Evolutionary conservation across 1,140 invertebrate species (phyloP).

Genomic region (Pteromalus puparum): DNA sequence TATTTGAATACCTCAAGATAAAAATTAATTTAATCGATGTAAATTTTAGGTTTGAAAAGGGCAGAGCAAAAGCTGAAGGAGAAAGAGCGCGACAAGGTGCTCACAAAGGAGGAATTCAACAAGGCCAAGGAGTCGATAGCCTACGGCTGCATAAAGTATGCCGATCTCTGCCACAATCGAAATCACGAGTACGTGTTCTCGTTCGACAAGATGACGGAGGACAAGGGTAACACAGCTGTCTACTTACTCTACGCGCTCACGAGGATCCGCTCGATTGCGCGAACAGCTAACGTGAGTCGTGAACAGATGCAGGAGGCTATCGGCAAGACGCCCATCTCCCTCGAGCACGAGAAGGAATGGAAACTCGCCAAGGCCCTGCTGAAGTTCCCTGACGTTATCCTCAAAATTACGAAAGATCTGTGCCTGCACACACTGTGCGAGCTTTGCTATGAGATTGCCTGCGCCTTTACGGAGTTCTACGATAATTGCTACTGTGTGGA

Average conservation of each 20-base stretch:
- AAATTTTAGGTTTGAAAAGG: conserved; percentile 82
- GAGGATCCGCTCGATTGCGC: conserved; percentile 93
- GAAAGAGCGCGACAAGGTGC: conserved; percentile 92
- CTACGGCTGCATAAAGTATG: conserved; percentile 99
- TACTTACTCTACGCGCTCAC: conserved; percentile 98
- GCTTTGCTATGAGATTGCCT: conserved; percentile 96
- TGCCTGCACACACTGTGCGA: conserved; percentile 95
- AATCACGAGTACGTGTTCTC: conserved; percentile 98
- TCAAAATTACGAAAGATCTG: conserved; percentile 90
- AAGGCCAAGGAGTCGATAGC: conserved; percentile 93
- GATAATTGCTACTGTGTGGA: conserved; percentile 98
- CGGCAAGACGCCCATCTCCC: conserved; percentile 77
- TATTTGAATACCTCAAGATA: background rate
- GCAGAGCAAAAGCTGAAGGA: conserved; percentile 91
- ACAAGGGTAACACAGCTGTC: conserved; percentile 98
- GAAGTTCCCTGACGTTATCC: conserved; percentile 91
- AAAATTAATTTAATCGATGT: background rate
- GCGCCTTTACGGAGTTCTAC: conserved; percentile 97
- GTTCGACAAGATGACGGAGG: conserved; percentile 99
- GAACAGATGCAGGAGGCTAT: conserved; percentile 78
- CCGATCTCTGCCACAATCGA: conserved; percentile 96
- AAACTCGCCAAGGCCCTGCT: conserved; percentile 93
- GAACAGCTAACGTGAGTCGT: conserved; percentile 82
- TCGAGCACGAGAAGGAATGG: conserved; percentile 95
- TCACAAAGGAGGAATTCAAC: conserved; percentile 89